Evolutionary conservation across 2,113 vertebrate genomes (phyloP), one percentile per base, ranked within the genome.

Genomic region (Misgurnus anguillicaudatus): DNA sequence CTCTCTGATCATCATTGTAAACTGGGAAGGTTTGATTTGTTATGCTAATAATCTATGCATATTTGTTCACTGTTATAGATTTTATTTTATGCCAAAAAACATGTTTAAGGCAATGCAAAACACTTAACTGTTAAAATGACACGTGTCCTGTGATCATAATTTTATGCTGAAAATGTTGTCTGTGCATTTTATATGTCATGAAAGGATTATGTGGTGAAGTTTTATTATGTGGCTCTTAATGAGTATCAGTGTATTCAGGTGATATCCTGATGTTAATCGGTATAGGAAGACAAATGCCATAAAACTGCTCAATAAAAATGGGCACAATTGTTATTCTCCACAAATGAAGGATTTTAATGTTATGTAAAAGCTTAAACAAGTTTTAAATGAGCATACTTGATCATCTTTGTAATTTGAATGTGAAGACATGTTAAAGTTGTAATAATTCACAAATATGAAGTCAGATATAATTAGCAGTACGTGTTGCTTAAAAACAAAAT

Each of bases 41-140:
- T 60, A 13, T 72, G 36, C 16, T 58, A 57, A 57, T 62, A 36
- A 75, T 75, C 72, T 75, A 75, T 75, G 72, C 72, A 75, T 75
- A 61, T 14, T 63, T 13, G 7, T 61, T 45, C 16, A 19, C 11
- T 60, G 7, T 61, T 39, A 47, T 21, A 62, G 2, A 6, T 9
- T 31, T 31, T 31, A 10, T 75, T 47, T 62, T 21, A 48, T 51
- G 69, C 31, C 68, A 53, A 71, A n/a, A 71, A 55, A 53, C 4
- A 9, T n/a, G 2, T 24, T 74, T 47, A n/a, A 19, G 17, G 42
- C 14, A 9, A 36, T 58, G 31, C 51, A 31, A 31, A 31, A 31
- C 24, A 31, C 24, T 31, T 13, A 39, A 31, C 68, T 41, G 24
- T 55, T 55, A 55, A 9, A 55, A 69, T 51, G 45, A 4, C 66